Evolutionary conservation across 2,797 vertebrate species (phyloP).

Genomic region (Lacerta bilineata): DNA sequence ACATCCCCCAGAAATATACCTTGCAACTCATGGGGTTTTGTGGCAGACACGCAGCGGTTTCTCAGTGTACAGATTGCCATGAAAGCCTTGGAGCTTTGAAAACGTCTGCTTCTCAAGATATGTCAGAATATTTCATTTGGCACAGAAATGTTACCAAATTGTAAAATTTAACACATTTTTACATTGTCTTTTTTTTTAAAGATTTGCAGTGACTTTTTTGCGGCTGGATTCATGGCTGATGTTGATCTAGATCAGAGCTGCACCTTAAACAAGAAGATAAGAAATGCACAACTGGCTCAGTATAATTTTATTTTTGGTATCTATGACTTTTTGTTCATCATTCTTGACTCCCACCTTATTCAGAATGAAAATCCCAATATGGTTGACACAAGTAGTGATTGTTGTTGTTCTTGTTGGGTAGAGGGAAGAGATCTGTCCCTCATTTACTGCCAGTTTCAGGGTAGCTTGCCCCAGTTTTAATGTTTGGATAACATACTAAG

Average conservation of each 20-base stretch:
- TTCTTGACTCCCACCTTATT: neutral
- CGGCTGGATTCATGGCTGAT: constrained; percentile 93
- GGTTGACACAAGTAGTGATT: neutral
- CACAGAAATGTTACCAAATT: neutral
- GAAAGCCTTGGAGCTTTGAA: neutral
- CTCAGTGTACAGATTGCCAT: too few species aligned
- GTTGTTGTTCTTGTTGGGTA: neutral
- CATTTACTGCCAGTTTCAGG: neutral
- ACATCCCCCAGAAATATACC: neutral
- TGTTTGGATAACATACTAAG: too few species aligned
- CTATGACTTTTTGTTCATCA: constrained; percentile 5
- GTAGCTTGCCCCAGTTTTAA: too few species aligned
- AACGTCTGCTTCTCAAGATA: neutral
- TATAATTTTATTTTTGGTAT: constrained; percentile 98
- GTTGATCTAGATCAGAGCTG: constrained; percentile 91
- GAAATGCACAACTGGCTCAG: constrained; percentile 93
- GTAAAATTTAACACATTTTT: neutral
- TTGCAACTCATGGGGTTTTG: neutral
- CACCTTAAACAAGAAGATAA: constrained; percentile 95
- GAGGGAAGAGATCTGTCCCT: neutral
- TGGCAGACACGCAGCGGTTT: neutral
- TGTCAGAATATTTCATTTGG: neutral
- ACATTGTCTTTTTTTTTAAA: constrained; percentile 74
- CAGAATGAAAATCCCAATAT: neutral
- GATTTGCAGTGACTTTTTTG: constrained; percentile 89